These are phyloP conservation scores for Rhipidura dahli DNA, from an alignment of 2,113 vertebrate genomes.

Conservation along the genomic window DNA sequence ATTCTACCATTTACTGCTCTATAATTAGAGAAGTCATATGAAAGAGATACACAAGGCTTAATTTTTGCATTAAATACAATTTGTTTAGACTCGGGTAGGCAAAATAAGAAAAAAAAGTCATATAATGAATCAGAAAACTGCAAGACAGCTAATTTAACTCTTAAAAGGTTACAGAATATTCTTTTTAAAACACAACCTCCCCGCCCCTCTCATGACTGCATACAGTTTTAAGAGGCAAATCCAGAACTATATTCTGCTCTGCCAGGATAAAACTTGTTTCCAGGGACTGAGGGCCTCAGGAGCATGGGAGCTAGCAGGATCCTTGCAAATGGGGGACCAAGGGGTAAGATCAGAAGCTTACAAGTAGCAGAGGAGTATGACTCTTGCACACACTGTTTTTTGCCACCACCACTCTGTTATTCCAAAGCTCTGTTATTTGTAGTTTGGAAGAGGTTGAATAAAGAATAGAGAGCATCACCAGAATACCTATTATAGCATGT, in stretches of 20 bases:
- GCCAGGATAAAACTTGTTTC: neutral
- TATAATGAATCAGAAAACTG: neutral
- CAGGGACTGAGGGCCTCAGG: neutral
- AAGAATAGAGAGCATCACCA: neutral
- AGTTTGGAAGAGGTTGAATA: neutral
- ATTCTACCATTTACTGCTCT: slow-evolving; percentile 67
- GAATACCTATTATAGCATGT: neutral
- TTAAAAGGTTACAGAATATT: neutral
- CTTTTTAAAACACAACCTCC: neutral
- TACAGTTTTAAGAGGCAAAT: neutral
- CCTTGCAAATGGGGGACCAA: neutral
- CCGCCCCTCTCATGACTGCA: neutral
- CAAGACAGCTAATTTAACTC: slow-evolving; percentile 5
- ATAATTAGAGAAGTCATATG: slow-evolving; percentile 74
- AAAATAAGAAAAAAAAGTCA: slow-evolving; percentile 8
- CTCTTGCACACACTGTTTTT: neutral
- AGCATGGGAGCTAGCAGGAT: neutral
- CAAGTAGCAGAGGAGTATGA: neutral
- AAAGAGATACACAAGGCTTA: slow-evolving; percentile 66
- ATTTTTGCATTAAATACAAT: slow-evolving; percentile 65
- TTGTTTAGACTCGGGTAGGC: slow-evolving; percentile 38
- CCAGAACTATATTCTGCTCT: neutral
- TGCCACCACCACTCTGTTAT: neutral
- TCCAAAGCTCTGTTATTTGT: neutral
- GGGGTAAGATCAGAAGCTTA: neutral